These are phyloP conservation scores for Phalloptychus januarius DNA, from an alignment of 2,797 vertebrate genomes.

Conservation along the genomic window DNA sequence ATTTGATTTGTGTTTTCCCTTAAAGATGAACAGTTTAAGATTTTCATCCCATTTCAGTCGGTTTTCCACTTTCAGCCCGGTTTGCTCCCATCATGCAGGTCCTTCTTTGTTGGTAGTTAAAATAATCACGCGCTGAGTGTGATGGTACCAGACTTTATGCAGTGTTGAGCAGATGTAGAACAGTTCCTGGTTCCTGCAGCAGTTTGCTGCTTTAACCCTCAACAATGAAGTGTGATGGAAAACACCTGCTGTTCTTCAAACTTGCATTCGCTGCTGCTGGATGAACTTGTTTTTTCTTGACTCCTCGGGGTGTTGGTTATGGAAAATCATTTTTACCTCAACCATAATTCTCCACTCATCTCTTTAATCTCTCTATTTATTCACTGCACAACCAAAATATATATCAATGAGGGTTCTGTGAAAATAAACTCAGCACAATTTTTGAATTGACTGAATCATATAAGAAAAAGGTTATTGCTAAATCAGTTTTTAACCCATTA, in stretches of 20 bases:
- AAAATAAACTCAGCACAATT: not conserved
- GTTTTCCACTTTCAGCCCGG: not conserved
- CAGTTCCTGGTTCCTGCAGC: not conserved
- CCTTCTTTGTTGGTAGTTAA: not conserved
- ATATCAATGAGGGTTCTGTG: constrained; percentile 44
- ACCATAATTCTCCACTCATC: constrained; percentile 66
- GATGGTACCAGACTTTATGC: not conserved
- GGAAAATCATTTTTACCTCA: constrained; percentile 69
- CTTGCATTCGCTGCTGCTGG: not conserved
- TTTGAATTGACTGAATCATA: not conserved
- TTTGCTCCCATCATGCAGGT: not conserved
- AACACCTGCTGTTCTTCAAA: not conserved
- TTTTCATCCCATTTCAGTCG: not conserved
- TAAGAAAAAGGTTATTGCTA: not conserved
- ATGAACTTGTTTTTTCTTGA: constrained; percentile 12
- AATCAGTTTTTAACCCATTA: not conserved
- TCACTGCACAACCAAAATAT: constrained; percentile 63
- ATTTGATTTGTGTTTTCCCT: not conserved
- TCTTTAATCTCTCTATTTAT: constrained; percentile 62
- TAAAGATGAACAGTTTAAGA: not conserved
- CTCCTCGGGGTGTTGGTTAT: constrained; percentile 49
- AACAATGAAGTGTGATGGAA: not conserved
- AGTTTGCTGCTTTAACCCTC: not conserved
- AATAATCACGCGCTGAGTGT: not conserved
- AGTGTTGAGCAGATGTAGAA: not conserved